These are phyloP conservation scores for Mustelus asterias DNA, from an alignment of 2,113 vertebrate species.

Conservation along the genomic window DNA sequence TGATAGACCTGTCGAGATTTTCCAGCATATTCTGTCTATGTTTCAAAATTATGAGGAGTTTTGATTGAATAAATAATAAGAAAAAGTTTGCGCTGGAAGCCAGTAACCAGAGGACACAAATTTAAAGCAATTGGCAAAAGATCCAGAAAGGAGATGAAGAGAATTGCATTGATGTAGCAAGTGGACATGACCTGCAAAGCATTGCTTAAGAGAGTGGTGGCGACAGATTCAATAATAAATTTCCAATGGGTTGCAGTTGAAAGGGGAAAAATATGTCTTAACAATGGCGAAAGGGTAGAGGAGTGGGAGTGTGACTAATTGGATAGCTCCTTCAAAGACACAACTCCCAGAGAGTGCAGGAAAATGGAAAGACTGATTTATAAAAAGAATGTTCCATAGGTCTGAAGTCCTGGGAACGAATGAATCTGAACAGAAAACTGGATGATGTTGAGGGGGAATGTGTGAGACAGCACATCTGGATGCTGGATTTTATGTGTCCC, in stretches of 20 bases:
- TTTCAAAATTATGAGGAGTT: background rate
- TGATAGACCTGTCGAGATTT: too few relatives aligned
- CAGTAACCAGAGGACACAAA: background rate
- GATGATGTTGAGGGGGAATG: background rate
- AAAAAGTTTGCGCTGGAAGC: background rate
- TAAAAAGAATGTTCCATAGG: background rate
- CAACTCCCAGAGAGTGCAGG: background rate
- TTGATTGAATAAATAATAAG: background rate
- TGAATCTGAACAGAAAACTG: background rate
- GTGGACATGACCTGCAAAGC: background rate
- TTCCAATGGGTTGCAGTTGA: too few relatives aligned
- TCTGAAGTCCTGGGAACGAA: background rate
- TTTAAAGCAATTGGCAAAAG: background rate
- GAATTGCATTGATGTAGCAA: too few relatives aligned
- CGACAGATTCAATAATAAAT: background rate
- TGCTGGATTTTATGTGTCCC: too few relatives aligned
- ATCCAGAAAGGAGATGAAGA: background rate
- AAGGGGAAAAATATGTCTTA: background rate
- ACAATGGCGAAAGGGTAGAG: background rate
- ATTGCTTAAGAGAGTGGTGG: background rate
- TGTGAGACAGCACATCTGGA: background rate
- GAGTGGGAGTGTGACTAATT: background rate
- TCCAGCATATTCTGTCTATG: too few relatives aligned
- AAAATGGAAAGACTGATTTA: background rate
- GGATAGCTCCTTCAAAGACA: background rate